phyloP scores from a whole-genome alignment of 2,797 vertebrate species.

The Amniataba percoides region DNA sequence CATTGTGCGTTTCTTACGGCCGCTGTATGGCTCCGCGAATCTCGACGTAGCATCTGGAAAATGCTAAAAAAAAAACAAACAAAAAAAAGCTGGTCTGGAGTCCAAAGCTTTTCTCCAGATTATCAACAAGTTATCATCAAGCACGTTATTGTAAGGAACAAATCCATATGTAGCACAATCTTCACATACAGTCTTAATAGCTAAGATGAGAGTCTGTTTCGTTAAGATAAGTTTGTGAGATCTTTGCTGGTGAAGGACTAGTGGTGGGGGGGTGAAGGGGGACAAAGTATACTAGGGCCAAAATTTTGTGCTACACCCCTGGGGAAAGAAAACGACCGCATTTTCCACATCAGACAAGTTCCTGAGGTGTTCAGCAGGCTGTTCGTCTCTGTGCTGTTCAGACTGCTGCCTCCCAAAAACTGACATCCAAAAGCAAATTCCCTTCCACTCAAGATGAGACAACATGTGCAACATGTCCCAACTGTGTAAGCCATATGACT shows the following conservation, averaged over 20 bases:
- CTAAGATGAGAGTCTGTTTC: neutral
- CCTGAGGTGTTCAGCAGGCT: neutral
- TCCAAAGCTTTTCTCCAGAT: neutral
- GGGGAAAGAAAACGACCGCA: no score
- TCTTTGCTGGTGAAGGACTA: neutral
- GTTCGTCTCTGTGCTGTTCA: constrained; percentile 6
- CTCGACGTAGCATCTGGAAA: constrained; percentile 23
- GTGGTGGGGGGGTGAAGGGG: no score
- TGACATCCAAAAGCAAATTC: neutral
- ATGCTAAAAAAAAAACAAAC: no score
- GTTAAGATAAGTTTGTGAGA: neutral
- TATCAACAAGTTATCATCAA: neutral
- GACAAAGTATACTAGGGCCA: no score
- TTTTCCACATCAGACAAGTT: neutral
- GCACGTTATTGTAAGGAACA: constrained; percentile 10
- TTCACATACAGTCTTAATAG: constrained; percentile 23
- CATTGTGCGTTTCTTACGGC: constrained; percentile 39
- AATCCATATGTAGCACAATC: constrained; percentile 38
- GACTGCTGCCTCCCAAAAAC: neutral
- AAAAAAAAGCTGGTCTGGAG: constrained; percentile 25
- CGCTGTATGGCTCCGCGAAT: constrained; percentile 37
- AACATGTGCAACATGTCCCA: neutral
- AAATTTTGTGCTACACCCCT: no score
- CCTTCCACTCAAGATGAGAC: neutral
- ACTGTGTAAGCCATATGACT: constrained; percentile 38